These are phyloP conservation scores for Carduelis carduelis DNA, from an alignment of 2,797 vertebrate genomes.

Conservation along the genomic window DNA sequence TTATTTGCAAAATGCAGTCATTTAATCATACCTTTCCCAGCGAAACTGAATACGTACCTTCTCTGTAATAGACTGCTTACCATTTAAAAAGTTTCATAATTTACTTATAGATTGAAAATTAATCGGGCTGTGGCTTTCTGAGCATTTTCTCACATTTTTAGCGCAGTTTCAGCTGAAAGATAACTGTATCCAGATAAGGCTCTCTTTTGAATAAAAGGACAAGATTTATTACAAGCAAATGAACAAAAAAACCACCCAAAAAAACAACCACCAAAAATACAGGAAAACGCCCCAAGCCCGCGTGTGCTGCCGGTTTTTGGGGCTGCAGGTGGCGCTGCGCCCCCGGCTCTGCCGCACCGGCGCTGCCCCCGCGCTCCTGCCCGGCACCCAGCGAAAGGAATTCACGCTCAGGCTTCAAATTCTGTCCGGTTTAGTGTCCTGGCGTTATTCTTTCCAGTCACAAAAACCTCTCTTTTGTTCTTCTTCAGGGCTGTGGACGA, in stretches of 20 bases:
- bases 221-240: neutral
- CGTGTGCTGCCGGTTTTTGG: rapidly evolving
- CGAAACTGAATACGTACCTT: neutral
- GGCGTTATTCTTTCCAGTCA: neutral
- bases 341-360: neutral
- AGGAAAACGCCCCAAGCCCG: neutral
- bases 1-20: neutral
- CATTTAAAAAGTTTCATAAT: neutral
- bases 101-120: neutral
- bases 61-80: neutral
- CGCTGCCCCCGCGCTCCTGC: neutral
- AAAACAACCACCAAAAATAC: neutral
- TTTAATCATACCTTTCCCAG: neutral
- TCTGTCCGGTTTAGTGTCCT: rapidly evolving
- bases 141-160: neutral
- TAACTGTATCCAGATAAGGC: neutral
- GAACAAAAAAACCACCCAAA: rapidly evolving
- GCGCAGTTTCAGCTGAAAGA: neutral
- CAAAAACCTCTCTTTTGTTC: neutral
- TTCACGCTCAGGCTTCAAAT: rapidly evolving
- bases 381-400: rapidly evolving
- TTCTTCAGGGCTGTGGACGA: neutral
- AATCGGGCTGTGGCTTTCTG: neutral
- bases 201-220: neutral
- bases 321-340: neutral